Percentiles rank a stretch among this genome's conserved stretches.
phyloP scores from a whole-genome alignment of 2,797 vertebrate genomes.

The Nasua narica region DNA sequence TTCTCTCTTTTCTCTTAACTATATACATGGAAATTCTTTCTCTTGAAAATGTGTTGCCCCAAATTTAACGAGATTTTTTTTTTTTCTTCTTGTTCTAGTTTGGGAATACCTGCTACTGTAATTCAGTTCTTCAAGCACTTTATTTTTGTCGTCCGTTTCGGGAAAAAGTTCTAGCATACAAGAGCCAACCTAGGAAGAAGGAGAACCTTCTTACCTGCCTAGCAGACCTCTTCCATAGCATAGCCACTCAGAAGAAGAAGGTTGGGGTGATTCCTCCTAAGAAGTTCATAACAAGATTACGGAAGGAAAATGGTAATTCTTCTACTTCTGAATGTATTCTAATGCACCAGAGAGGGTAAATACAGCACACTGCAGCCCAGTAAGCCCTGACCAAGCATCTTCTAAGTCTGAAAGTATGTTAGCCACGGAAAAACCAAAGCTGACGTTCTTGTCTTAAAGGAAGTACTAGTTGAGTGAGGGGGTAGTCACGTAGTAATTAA shows the following conservation, averaged over 20 bases:
- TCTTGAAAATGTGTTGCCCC: neutral
- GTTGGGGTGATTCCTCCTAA: slow-evolving; percentile 89
- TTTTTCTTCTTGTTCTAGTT: slow-evolving; percentile 81
- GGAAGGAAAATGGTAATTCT: slow-evolving; percentile 88
- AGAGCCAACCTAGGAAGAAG: slow-evolving; percentile 88
- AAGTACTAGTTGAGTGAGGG: neutral
- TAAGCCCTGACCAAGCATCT: neutral
- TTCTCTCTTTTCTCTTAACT: neutral
- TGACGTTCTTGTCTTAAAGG: neutral
- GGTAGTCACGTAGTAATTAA: neutral
- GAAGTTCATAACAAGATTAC: slow-evolving; percentile 89
- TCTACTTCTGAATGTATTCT: slow-evolving; percentile 12
- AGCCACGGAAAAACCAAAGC: neutral
- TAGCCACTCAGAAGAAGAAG: slow-evolving; percentile 90
- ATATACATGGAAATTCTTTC: neutral
- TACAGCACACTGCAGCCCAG: neutral
- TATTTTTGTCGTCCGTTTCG: slow-evolving; percentile 90
- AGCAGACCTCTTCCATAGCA: slow-evolving; percentile 89
- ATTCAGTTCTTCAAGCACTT: slow-evolving; percentile 90
- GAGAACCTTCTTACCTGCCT: slow-evolving; percentile 88
- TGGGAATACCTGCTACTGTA: slow-evolving; percentile 90
- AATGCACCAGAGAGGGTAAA: neutral
- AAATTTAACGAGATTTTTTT: slow-evolving; percentile 62
- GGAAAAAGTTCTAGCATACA: slow-evolving; percentile 89
- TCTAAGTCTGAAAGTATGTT: neutral